Conservation (phyloP, 2,888 invertebrate genomes). For the Nomada ruficornis region DNA sequence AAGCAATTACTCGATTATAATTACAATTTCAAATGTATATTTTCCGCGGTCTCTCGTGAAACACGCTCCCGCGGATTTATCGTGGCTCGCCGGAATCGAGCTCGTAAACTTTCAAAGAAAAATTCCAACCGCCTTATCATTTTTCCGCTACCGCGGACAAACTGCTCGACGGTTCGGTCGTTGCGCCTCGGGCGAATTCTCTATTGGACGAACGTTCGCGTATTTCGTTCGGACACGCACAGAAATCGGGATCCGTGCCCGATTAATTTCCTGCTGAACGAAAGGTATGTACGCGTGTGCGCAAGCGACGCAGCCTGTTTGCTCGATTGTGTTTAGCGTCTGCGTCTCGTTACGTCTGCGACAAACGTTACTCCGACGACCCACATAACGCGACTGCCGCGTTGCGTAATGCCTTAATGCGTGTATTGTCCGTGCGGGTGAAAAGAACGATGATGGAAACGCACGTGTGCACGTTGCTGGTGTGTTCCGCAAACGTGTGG, state of each 20-base stretch:
- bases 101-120: too few species aligned
- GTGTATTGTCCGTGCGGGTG: slow-evolving; percentile 25
- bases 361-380: slow-evolving; percentile 34
- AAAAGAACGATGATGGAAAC: slow-evolving; percentile 17
- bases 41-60: too few species aligned
- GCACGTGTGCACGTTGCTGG: slow-evolving; percentile 12
- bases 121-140: neutral
- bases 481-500: neutral
- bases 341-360: slow-evolving; percentile 39
- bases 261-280: slow-evolving; percentile 30
- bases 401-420: slow-evolving; percentile 49
- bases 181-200: neutral
- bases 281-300: neutral
- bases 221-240: neutral
- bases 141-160: neutral
- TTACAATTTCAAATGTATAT: too few species aligned
- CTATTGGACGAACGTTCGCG: neutral
- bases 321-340: neutral
- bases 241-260: neutral
- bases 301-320: neutral
- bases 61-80: too few species aligned
- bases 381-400: slow-evolving; percentile 33
- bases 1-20: too few species aligned
- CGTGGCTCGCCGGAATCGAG: too few species aligned
- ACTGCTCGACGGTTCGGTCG: neutral